Evolutionary conservation across 2,797 vertebrate species (phyloP), one percentile per base, ranked within the genome.

Genomic region (Calcarius lapponicus): DNA sequence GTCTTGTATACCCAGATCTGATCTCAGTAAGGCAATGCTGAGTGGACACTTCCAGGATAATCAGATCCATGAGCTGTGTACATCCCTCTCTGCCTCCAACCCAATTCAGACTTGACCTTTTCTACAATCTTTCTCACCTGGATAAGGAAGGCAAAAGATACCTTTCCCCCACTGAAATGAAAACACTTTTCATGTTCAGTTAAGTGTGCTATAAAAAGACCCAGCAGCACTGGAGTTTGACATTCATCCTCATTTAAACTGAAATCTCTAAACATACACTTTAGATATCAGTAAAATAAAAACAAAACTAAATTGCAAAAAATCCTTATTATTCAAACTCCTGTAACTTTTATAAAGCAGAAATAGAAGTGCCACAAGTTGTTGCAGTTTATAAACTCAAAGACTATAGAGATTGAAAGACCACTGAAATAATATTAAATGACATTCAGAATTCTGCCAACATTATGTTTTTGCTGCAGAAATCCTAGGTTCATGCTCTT

Each of bases 401-500:
- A 93, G 70, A 70, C 64, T 79, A 58, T 2, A 73, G 60, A 80
- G 67, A 86, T 11, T 73, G 79, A 95, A 91, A 88, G 83, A 88
- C 87, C 75, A 90, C 42, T 24, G 57, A 69, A 87, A 70, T 85
- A 94, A 92, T 91, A 71, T 88, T 75, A 75, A 61, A 90, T 45
- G 79, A 71, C 84, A 83, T 69, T 80, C 51, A 93, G 80, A 93
- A 91, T 66, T 88, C 81, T 92, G 83, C 92, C 92, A 95, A 92
- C 58, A 32, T 32, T 18, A 42, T 22, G 4, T 88, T 96, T 97
- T 88, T 72, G 92, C 80, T 86, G 76, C 76, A 95, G 73, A 96
- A 97, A 96, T 88, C 84, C 86, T 67, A 81, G 54, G 86, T 72
- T 96, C 71, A 83, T 69, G 86, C 61, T 91, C 92, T 94, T 96